phyloP scores from a whole-genome alignment of 2,888 invertebrate genomes.

The Dryobota labecula region DNA sequence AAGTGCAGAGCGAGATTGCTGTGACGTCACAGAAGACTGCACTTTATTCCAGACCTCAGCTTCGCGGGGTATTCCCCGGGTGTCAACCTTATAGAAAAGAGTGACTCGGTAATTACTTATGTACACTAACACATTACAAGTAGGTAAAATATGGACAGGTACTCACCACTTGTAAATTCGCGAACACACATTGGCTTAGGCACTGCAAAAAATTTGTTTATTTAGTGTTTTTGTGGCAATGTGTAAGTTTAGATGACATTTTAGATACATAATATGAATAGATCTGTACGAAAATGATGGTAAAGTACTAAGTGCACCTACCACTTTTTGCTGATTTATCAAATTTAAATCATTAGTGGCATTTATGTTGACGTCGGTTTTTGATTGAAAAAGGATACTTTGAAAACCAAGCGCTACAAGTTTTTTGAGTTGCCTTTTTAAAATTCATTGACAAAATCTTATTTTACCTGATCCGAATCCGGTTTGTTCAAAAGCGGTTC shows the following conservation, averaged over 20 bases:
- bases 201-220: conserved; percentile 79
- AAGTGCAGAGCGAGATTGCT: conserved; percentile 82
- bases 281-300: background rate
- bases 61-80: conserved; percentile 86
- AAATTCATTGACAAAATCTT: conserved; percentile 28
- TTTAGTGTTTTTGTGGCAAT: conserved; percentile 6
- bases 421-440: conserved; percentile 15
- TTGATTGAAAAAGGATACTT: conserved; percentile 21
- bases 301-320: background rate
- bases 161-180: conserved; percentile 88
- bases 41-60: conserved; percentile 84
- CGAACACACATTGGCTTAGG: conserved; percentile 88
- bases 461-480: conserved; percentile 79
- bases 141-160: conserved; percentile 4
- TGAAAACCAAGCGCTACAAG: background rate
- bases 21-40: conserved; percentile 82
- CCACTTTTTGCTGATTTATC: no score
- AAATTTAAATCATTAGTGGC: background rate
- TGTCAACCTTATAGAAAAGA: conserved; percentile 79
- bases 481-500: conserved; percentile 77
- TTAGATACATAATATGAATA: background rate
- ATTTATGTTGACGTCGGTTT: background rate
- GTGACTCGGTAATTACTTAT: conserved; percentile 5
- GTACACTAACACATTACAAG: background rate
- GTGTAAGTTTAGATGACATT: background rate